phyloP scores from a whole-genome alignment of 1,140 invertebrate species.

The Adelges cooleyi region DNA sequence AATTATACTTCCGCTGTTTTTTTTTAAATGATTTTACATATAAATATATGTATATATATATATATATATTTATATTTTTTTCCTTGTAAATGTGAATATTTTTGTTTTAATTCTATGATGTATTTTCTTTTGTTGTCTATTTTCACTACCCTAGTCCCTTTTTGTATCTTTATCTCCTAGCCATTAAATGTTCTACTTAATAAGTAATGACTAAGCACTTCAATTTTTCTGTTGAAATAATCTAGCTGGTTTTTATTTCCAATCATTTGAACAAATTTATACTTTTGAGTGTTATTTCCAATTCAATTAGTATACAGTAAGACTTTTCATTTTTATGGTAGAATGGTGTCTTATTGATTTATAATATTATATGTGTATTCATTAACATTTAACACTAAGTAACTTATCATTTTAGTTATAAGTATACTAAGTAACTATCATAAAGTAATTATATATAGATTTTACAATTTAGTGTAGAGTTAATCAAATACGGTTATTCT shows the following conservation, averaged over 20 bases:
- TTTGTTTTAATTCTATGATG: neutral
- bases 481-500: too few species aligned
- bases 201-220: neutral
- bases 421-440: neutral
- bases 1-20: neutral
- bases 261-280: constrained; percentile 10
- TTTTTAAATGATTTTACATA: constrained; percentile 12
- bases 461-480: constrained; percentile 2
- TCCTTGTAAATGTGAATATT: neutral
- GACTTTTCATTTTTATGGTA: constrained; percentile 7
- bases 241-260: neutral
- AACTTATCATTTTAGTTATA: constrained; percentile 7
- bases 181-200: constrained; percentile 8
- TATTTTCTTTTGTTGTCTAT: constrained; percentile 24
- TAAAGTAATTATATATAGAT: constrained; percentile 2
- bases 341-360: constrained; percentile 21
- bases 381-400: neutral
- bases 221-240: neutral
- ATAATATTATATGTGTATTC: constrained; percentile 2
- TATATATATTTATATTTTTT: neutral
- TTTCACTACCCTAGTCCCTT: constrained; percentile 20
- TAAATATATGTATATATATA: neutral
- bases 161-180: constrained; percentile 19
- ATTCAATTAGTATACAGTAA: neutral
- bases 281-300: neutral